phyloP scores from a whole-genome alignment of 2,797 vertebrate species.

The Trichosurus vulpecula region DNA sequence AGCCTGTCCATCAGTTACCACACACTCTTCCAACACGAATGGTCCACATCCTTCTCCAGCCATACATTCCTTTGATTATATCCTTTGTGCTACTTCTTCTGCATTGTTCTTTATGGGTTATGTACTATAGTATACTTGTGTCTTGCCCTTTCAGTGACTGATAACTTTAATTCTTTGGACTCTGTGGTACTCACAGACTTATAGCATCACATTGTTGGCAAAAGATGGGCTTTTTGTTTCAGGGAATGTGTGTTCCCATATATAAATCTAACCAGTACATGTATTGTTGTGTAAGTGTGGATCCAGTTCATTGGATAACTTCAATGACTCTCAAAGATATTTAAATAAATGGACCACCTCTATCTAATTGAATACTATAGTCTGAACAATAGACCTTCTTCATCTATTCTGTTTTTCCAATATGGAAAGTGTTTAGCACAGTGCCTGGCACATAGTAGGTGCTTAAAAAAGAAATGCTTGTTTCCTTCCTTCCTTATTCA shows the following conservation, averaged over 20 bases:
- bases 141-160: not conserved
- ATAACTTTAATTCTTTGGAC: not conserved
- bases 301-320: not conserved
- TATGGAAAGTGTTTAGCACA: not conserved
- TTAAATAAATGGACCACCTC: not conserved
- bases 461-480: not conserved
- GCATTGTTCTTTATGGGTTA: not conserved
- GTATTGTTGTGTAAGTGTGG: fast-evolving
- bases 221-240: not conserved
- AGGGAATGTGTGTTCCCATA: not conserved
- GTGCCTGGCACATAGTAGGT: not conserved
- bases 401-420: not conserved
- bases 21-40: not conserved
- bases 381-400: not conserved
- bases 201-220: not conserved
- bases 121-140: not conserved
- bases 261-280: not conserved
- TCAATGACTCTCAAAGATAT: not conserved
- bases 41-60: not conserved
- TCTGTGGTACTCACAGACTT: not conserved
- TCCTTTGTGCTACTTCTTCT: not conserved
- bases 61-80: not conserved
- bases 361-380: not conserved
- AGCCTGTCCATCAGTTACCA: not conserved
- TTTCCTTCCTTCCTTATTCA: not conserved